These are phyloP conservation scores for Lerista edwardsae DNA, from an alignment of 2,797 vertebrate genomes.

Conservation along the genomic window DNA sequence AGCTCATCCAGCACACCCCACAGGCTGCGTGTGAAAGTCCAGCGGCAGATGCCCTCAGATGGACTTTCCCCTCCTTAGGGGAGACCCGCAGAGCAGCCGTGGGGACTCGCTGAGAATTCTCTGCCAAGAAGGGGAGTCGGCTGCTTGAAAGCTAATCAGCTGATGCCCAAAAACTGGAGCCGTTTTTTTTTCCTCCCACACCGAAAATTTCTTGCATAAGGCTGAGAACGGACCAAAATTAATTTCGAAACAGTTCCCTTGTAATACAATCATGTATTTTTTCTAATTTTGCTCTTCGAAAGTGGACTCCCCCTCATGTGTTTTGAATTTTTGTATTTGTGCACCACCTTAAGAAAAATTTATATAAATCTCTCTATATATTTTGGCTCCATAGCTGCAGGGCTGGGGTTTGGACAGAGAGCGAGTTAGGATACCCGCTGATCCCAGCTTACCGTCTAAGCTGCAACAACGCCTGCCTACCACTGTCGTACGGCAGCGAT, in stretches of 20 bases:
- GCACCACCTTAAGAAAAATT: background rate
- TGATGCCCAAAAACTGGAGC: background rate
- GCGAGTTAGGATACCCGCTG: background rate
- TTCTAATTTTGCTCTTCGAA: conserved; percentile 44
- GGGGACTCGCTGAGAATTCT: background rate
- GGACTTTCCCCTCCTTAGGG: background rate
- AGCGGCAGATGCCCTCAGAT: too few relatives aligned
- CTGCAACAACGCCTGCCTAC: background rate
- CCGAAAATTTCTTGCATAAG: conserved; percentile 63
- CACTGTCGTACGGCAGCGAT: background rate
- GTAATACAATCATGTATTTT: conserved; percentile 47
- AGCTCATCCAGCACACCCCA: background rate
- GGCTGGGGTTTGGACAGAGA: conserved; percentile 10
- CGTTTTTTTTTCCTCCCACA: background rate
- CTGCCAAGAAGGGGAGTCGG: background rate
- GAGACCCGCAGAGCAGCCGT: background rate
- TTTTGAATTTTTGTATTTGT: background rate
- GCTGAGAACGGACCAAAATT: conserved; percentile 39
- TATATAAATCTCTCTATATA: background rate
- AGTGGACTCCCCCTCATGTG: conserved; percentile 15
- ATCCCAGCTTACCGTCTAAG: background rate
- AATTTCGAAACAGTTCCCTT: conserved; percentile 47
- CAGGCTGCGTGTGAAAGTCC: fast-evolving
- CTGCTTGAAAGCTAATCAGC: fast-evolving
- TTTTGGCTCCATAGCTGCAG: background rate